Base-by-base conservation (phyloP, 2,888 invertebrate genomes). In the Drosophila histrio region DNA sequence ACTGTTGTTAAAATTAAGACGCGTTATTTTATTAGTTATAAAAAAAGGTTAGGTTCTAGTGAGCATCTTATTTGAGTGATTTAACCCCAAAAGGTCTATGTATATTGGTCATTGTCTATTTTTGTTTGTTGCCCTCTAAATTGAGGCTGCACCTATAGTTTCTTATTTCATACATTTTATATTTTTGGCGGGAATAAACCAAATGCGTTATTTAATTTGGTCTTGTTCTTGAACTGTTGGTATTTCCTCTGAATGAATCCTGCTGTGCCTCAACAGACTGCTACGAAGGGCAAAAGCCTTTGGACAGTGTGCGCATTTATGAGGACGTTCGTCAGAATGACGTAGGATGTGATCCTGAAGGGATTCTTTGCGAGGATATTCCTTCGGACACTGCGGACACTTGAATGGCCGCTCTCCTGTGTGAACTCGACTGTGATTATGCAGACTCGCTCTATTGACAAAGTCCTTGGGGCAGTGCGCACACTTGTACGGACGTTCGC, bases 261-360 rank as follows among this genome's bases (percentile, higher is more conserved):
- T 39, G 1, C 3, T 41, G 19, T 58, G 50, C n/a, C 50, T 39
- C 7, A 32, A n/a, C 7, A 49, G 39, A 13, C 24, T 34, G 5
- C 56, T 32, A 7, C 30, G 49, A 17, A 19, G 32, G 11, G 17
- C 41, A 32, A 50, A 58, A 3, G 39, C 41, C 19, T 58, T 58
- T 19, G 58, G 17, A 11, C 58, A 58, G 6, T 41, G 3, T 0
- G n/a, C 6, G 41, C 58, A 58, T 19, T 58, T 58, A 4, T 9
- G 50, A 1, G 58, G 58, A 4, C 58, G 58, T 11, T 58, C 50
- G 2, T 50, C 41, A n/a, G 58, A 30, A 19, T 58, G 58, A 7
- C 24, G 39, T 6, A 58, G n/a, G 2, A 50, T 39, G 17, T 58
- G 58, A 58, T 58, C 39, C 17, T 24, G 30, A 3, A 58, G 39